Conservation (phyloP, 2,113 vertebrate genomes). For the Saguinus midas region DNA sequence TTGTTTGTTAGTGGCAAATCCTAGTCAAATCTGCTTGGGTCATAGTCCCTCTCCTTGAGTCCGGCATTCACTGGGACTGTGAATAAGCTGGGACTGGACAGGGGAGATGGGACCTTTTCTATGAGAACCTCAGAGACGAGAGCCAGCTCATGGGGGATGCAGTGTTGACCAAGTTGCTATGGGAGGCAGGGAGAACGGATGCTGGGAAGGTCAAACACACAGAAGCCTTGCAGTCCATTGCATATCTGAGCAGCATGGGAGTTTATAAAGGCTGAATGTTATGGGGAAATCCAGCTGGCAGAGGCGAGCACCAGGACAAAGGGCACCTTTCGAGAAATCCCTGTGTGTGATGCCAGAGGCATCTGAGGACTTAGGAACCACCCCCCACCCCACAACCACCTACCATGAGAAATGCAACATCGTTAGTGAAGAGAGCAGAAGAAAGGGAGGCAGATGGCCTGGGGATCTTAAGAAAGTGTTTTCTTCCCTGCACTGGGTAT, state of each 20-base stretch:
- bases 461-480: not conserved
- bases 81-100: not conserved
- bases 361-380: not conserved
- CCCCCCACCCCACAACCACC: not conserved
- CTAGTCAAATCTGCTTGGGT: too few species aligned
- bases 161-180: accelerated
- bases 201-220: not conserved
- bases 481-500: not conserved
- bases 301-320: accelerated
- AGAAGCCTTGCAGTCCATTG: accelerated
- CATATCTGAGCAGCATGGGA: accelerated
- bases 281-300: not conserved
- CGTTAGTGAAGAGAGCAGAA: accelerated
- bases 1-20: not conserved
- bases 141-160: accelerated
- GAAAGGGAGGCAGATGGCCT: accelerated
- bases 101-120: not conserved
- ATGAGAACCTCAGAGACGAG: not conserved
- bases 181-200: not conserved
- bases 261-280: accelerated
- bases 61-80: not conserved
- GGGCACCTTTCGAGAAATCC: not conserved
- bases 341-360: not conserved
- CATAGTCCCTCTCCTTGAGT: not conserved
- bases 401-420: not conserved